Conservation (phyloP, 2,888 invertebrate species). For the Chironomus tentans region DNA sequence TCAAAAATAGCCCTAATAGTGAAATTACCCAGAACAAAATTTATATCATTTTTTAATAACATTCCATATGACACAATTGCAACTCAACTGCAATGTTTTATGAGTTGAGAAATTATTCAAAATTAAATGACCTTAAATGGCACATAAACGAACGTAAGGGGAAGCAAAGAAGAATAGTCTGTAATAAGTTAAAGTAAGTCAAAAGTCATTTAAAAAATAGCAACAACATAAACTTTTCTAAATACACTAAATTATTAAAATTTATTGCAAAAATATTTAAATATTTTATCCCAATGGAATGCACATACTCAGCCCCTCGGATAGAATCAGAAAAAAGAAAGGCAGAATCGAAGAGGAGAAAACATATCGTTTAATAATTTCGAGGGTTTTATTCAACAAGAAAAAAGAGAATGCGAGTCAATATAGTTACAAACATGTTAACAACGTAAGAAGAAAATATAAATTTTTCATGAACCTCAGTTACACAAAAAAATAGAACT, state of each 20-base stretch:
- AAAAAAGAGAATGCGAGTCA: not conserved
- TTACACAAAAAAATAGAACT: not conserved
- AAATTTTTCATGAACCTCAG: slow-evolving; percentile 17
- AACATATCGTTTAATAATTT: slow-evolving; percentile 16
- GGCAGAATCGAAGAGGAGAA: too few species aligned
- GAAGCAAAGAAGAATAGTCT: not conserved
- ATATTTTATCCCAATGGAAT: slow-evolving; percentile 2
- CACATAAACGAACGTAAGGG: not conserved
- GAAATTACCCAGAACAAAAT: too few species aligned
- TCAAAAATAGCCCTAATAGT: too few species aligned
- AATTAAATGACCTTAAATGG: not conserved
- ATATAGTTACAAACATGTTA: slow-evolving; percentile 2
- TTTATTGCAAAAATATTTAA: slow-evolving; percentile 24
- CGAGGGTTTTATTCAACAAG: not conserved
- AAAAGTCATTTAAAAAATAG: too few species aligned
- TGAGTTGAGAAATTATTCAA: not conserved
- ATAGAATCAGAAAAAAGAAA: not conserved
- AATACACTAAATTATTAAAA: slow-evolving; percentile 18
- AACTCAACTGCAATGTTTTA: too few species aligned
- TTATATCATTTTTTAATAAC: too few species aligned
- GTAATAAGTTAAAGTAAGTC: too few species aligned
- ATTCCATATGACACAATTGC: too few species aligned
- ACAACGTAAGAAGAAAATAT: slow-evolving; percentile 9
- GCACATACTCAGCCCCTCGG: not conserved
- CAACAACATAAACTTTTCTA: not conserved